Evolutionary conservation across 2,888 invertebrate species (phyloP).

Genomic region (Saturnia pavonia): DNA sequence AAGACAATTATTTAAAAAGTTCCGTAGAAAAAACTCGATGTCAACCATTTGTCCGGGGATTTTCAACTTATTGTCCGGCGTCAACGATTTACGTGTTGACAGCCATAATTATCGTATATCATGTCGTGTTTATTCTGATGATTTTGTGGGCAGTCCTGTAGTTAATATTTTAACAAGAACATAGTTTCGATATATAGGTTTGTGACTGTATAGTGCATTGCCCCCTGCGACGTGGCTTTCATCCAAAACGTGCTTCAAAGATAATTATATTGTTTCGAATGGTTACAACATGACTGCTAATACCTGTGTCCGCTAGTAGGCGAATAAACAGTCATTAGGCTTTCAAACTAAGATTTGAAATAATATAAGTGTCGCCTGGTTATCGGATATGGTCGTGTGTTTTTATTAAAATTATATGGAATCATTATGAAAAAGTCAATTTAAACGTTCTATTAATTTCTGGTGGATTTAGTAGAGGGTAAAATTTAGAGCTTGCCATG

Average conservation of each 20-base stretch:
- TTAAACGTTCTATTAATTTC: too few relatives aligned
- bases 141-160: too few relatives aligned
- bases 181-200: neutral
- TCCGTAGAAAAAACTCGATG: too few relatives aligned
- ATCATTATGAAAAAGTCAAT: too few relatives aligned
- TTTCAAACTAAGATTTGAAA: neutral
- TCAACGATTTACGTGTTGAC: too few relatives aligned
- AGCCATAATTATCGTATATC: too few relatives aligned
- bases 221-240: neutral
- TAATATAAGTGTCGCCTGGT: neutral
- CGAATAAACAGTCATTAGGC: neutral
- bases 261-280: neutral
- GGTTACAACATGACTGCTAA: neutral
- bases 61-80: too few relatives aligned
- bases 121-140: too few relatives aligned
- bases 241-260: constrained; percentile 3
- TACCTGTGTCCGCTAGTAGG: neutral
- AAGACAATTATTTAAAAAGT: too few relatives aligned
- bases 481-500: too few relatives aligned
- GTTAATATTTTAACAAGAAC: neutral
- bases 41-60: too few relatives aligned
- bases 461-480: too few relatives aligned
- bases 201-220: neutral
- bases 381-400: neutral
- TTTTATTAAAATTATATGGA: neutral